Evolutionary conservation across 2,888 invertebrate species (phyloP), one percentile per base, ranked within the genome.

Genomic region (Coelopa pilipes): DNA sequence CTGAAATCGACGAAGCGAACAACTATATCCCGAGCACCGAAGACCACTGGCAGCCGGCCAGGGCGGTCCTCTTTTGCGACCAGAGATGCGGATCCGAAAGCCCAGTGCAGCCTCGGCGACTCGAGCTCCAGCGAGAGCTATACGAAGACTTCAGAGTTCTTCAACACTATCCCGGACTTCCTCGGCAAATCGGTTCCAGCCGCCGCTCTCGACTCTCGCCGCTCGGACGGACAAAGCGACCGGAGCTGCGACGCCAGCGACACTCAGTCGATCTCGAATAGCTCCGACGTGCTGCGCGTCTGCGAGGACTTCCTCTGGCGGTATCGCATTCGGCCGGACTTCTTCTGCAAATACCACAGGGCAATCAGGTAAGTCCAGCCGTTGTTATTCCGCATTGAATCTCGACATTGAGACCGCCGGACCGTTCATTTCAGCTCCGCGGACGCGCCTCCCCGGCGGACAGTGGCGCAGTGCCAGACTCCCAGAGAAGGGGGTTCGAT

Each of bases 241-340:
- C 24, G 55, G 17, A 21, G 45, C 24, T 49, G 70, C 15, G 46
- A 49, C 12, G 13, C 47, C 17, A 65, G 49, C 45, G 55, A 34
- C 13, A 53, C 45, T 17, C 75, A 77, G 21, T 79, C 79, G 21
- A 68, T 76, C 15, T 75, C 79, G 11, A 80, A 80, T 66, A 80
- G 79, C 75, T 78, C 80, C 15, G 83, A 87, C 77, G 80, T 87
- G 19, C 72, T 87, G 70, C 89, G 89, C 75, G 89, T 90, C 80
- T 91, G 91, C 82, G 91, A 92, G 86, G 90, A 91, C 80, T 91
- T 91, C 85, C 89, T 92, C 74, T 89, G 89, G 77, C 88, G 89
- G 65, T 90, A 93, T 87, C 90, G 92, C 81, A 92, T 93, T 82
- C 91, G 92, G 45, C 92, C 93, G 0, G 93, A 94, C 85, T 93